A percentile compares a stretch with the other conserved stretches of the same genome.
Evolutionary conservation across 2,797 vertebrate genomes (phyloP).

Genomic region (Pseudochirops cupreus): DNA sequence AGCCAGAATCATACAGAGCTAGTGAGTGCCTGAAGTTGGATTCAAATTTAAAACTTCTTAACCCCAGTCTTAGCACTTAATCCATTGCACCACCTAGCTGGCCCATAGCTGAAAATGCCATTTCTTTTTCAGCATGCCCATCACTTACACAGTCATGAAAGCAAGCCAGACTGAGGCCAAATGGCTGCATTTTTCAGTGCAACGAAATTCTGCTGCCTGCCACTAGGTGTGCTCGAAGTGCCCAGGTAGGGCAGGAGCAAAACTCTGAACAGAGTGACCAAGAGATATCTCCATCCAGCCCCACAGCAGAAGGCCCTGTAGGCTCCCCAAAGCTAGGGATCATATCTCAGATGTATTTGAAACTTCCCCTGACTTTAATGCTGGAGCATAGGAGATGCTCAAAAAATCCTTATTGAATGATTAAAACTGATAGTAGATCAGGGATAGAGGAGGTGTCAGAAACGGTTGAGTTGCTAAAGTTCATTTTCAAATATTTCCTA

Average conservation of each 20-base stretch:
- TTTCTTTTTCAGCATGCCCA: neutral
- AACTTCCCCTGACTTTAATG: neutral
- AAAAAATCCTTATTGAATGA: neutral
- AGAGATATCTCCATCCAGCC: neutral
- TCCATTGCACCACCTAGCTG: neutral
- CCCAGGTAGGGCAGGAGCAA: neutral
- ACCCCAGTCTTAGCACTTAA: rapidly evolving
- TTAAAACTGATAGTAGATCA: neutral
- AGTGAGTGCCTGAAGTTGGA: rapidly evolving
- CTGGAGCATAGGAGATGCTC: neutral
- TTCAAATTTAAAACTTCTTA: neutral
- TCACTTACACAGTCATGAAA: neutral
- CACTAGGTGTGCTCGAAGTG: neutral
- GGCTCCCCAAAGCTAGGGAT: neutral
- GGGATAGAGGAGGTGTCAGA: constrained; percentile 23
- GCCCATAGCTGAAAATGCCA: neutral
- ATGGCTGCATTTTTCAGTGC: neutral
- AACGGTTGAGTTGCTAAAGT: neutral
- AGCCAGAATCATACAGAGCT: neutral
- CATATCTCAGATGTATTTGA: neutral
- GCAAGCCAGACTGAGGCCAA: neutral
- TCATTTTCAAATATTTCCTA: neutral
- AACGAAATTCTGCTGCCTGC: neutral
- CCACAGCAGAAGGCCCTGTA: neutral
- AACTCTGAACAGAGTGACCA: neutral